Percentiles rank a stretch among this genome's conserved stretches.
Conservation (phyloP, 2,797 vertebrate genomes). For the Gila robusta region DNA sequence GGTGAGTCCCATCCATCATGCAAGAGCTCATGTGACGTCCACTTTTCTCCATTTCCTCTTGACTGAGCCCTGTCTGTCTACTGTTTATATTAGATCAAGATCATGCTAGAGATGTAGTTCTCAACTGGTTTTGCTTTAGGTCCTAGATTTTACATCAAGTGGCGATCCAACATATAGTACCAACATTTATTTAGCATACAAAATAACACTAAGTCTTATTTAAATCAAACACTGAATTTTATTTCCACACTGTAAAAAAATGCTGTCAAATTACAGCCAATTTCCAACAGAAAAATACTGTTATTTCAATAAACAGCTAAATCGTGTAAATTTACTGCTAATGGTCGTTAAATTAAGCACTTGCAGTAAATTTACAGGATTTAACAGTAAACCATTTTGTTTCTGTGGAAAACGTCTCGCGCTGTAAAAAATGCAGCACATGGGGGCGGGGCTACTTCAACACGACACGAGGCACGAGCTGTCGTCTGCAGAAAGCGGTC, state of each 20-base stretch:
- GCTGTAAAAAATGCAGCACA: too few species aligned
- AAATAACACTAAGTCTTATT: background rate
- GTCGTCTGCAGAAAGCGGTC: too few species aligned
- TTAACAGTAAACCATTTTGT: too few species aligned
- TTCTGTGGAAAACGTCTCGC: too few species aligned
- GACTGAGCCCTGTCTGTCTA: slow-evolving; percentile 72
- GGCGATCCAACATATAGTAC: background rate
- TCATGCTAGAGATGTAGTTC: background rate
- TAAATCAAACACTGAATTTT: background rate
- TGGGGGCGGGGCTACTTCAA: too few species aligned
- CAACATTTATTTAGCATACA: background rate
- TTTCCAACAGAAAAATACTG: too few species aligned
- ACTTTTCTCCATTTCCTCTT: slow-evolving; percentile 74
- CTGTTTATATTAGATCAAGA: slow-evolving; percentile 19
- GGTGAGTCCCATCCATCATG: slow-evolving; percentile 78
- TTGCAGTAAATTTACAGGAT: too few species aligned
- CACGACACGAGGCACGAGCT: too few species aligned
- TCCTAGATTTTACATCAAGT: background rate
- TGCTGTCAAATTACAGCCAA: too few species aligned
- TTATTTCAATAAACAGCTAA: too few species aligned
- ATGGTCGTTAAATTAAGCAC: too few species aligned
- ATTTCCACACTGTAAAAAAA: background rate
- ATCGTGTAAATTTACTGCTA: too few species aligned
- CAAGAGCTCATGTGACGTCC: slow-evolving; percentile 68
- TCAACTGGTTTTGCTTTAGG: background rate